Conservation (phyloP, 2,797 vertebrate species). For the Pangasius krempfi region DNA sequence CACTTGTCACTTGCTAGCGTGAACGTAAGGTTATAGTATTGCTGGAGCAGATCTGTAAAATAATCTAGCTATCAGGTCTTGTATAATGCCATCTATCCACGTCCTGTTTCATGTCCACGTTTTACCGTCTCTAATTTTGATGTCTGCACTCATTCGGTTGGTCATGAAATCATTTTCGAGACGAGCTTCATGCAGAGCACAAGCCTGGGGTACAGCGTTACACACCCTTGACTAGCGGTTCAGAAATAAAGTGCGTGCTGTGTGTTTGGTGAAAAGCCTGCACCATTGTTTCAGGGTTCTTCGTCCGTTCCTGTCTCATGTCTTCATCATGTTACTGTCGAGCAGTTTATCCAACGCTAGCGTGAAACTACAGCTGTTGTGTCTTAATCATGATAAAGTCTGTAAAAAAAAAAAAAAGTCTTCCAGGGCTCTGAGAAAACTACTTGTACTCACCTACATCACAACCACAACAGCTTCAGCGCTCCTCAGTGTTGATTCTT, state of each 20-base stretch:
- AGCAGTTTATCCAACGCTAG: background rate
- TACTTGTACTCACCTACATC: background rate
- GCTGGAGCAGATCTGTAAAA: too few relatives aligned
- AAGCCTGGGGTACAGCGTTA: background rate
- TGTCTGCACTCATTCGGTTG: background rate
- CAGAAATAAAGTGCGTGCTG: background rate
- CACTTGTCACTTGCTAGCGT: background rate
- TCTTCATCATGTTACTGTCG: background rate
- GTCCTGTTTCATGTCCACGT: background rate
- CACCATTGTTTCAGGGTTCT: background rate
- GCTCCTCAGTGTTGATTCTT: background rate
- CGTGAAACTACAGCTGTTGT: background rate
- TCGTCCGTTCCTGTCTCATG: background rate
- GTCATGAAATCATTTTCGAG: background rate
- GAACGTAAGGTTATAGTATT: background rate
- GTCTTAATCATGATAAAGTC: background rate
- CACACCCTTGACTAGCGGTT: background rate
- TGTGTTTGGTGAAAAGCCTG: background rate
- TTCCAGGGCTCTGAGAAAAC: background rate
- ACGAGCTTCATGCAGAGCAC: background rate
- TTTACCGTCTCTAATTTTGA: background rate
- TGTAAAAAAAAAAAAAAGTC: background rate
- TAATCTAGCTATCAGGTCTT: too few relatives aligned
- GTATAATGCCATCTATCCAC: background rate
- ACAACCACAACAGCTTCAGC: background rate